Evolutionary conservation across 2,113 vertebrate species (phyloP).

Genomic region (Vulpes lagopus): DNA sequence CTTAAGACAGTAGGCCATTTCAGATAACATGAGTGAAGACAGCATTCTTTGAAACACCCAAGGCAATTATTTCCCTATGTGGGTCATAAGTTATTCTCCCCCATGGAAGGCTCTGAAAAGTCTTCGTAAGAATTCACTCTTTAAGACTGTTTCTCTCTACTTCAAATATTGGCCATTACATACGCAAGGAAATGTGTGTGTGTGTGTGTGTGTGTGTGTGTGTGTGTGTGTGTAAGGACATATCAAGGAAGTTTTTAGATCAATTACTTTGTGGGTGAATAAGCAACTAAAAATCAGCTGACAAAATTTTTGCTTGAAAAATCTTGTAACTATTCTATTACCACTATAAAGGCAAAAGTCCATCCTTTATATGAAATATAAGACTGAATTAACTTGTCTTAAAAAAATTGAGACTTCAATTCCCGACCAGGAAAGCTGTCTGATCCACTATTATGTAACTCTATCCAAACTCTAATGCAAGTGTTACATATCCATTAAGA

Average conservation of each 20-base stretch:
- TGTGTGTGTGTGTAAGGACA: neutral
- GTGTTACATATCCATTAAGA: slow-evolving; percentile 45
- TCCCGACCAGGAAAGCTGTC: slow-evolving; percentile 35
- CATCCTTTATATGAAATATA: slow-evolving; percentile 30
- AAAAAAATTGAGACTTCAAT: slow-evolving; percentile 40
- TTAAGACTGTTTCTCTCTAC: neutral
- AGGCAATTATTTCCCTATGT: neutral
- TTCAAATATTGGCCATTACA: slow-evolving; percentile 24
- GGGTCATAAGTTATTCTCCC: slow-evolving; percentile 15
- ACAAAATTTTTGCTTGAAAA: slow-evolving; percentile 38
- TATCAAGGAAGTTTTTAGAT: slow-evolving; percentile 53
- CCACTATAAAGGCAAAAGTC: neutral
- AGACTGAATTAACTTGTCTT: slow-evolving; percentile 25
- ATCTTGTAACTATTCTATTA: slow-evolving; percentile 25
- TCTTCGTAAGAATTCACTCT: neutral
- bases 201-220: neutral
- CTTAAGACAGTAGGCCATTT: slow-evolving; percentile 30
- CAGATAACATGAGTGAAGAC: neutral
- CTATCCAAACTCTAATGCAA: slow-evolving; percentile 53
- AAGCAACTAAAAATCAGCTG: slow-evolving; percentile 42
- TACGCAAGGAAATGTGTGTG: neutral
- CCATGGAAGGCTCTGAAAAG: neutral
- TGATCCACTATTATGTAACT: slow-evolving; percentile 54
- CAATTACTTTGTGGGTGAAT: slow-evolving; percentile 18
- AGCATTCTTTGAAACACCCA: slow-evolving; percentile 4